Base-by-base conservation (phyloP, 2,888 invertebrate genomes). In the Dromius quadrimaculatus region DNA sequence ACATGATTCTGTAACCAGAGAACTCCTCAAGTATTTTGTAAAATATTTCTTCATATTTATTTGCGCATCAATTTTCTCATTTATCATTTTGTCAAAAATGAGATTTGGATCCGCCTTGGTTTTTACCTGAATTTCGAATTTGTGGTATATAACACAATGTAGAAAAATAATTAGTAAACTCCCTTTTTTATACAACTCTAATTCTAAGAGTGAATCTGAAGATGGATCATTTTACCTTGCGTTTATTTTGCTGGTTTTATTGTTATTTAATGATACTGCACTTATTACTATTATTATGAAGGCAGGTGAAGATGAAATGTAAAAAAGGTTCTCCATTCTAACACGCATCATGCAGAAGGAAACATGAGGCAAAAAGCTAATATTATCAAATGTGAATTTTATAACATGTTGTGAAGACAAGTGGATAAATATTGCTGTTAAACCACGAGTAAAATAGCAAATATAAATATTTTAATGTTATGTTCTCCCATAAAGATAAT, bases 241-340 rank as follows among this genome's bases (percentile, higher is more conserved):
- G 15, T 15, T 15, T 1, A 13, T 41, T 41, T 41, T 41, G 13
- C 6, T 41, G 15, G 41, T 15, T 15, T 41, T 41, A 41, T 41
- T 41, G 15, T 41, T 41, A 15, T 41, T 41, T 41, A 41, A 41
- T 15, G 41, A 41, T 11, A 41, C 41, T 41, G 1, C 1, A 41
- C 15, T 41, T 41, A 41, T 41, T 41, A 41, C 41, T 41, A 41
- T 41, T 41, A 41, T 41, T 41, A 41, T 11, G 13, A 41, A 41
- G 41, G 6, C 41, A 41, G 41, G 41, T 41, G 15, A 15, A 41
- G 41, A 15, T 41, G 15, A 41, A 41, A 41, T 15, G 13, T 41
- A 15, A 41, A 41, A 41, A 11, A 1, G 11, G 15, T 41, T 41
- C 41, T 3, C 17, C 41, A 41, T 15, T 41, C 15, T 6, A 11